phyloP scores from a whole-genome alignment of 2,888 invertebrate genomes.

The Pherbina coryleti region DNA sequence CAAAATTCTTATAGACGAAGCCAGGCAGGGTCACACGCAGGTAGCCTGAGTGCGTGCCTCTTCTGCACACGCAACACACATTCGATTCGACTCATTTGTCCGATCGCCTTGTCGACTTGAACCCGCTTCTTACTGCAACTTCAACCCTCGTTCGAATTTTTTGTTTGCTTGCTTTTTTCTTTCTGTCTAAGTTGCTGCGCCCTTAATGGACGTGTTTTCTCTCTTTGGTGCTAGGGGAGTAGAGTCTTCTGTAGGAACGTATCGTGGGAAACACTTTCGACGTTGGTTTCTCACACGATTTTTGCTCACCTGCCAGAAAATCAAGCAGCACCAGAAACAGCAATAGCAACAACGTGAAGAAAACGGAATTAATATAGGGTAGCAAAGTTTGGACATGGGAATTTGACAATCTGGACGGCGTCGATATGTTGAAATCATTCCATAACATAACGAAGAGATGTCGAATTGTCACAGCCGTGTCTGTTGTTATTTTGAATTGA shows the following conservation, averaged over 20 bases:
- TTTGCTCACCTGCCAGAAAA: constrained; percentile 66
- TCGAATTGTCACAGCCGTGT: constrained; percentile 50
- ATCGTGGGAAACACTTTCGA: constrained; percentile 69
- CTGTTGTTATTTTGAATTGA: constrained; percentile 38
- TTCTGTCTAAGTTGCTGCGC: constrained; percentile 41
- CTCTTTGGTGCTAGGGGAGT: constrained; percentile 49
- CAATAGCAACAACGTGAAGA: constrained; percentile 28
- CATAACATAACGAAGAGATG: not conserved
- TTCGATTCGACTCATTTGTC: not conserved
- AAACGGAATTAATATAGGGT: constrained; percentile 38
- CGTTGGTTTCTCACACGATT: constrained; percentile 68
- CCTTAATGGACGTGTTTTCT: constrained; percentile 22
- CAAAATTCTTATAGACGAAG: constrained; percentile 47
- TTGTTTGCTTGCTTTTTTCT: constrained; percentile 38
- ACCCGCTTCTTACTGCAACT: not conserved
- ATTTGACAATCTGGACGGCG: constrained; percentile 54
- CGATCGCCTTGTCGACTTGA: not conserved
- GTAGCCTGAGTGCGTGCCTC: constrained; percentile 25
- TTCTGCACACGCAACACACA: not conserved
- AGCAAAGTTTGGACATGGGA: constrained; percentile 54
- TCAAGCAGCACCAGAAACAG: too few species aligned
- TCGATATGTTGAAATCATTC: constrained; percentile 16
- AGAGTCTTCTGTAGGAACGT: constrained; percentile 55
- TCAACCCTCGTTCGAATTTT: constrained; percentile 19
- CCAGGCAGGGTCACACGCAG: constrained; percentile 2